These are phyloP conservation scores for Sternotherus odoratus DNA, from an alignment of 2,797 vertebrate species.

Conservation along the genomic window DNA sequence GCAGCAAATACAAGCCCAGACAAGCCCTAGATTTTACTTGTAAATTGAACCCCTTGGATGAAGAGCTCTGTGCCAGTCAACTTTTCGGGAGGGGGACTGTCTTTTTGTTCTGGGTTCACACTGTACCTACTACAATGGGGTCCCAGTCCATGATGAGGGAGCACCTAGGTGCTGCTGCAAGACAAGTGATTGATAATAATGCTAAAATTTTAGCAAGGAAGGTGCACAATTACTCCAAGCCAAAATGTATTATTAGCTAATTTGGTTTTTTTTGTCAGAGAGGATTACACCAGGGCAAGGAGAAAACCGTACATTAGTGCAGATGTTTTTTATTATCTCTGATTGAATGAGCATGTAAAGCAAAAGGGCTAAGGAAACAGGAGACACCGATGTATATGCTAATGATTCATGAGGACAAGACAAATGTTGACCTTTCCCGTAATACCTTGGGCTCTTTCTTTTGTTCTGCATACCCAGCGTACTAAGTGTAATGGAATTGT, in stretches of 20 bases:
- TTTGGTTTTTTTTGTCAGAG: background rate
- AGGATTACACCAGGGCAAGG: background rate
- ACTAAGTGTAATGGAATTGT: background rate
- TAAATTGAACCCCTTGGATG: background rate
- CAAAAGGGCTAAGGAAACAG: background rate
- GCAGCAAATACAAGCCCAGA: background rate
- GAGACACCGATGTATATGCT: background rate
- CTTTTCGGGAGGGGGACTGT: background rate
- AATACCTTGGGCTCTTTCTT: background rate
- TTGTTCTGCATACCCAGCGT: background rate
- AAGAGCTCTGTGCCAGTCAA: background rate
- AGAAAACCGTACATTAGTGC: background rate
- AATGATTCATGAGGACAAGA: background rate
- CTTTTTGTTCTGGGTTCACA: background rate
- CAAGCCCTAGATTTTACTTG: background rate
- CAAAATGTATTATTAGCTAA: background rate
- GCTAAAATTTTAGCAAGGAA: background rate
- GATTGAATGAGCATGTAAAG: background rate
- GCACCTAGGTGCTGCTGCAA: background rate
- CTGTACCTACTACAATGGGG: background rate
- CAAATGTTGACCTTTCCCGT: background rate
- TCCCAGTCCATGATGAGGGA: too few relatives aligned
- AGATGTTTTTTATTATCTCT: background rate
- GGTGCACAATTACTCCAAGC: background rate
- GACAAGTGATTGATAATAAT: background rate